Percentiles rank a stretch among this genome's conserved stretches.
phyloP scores from a whole-genome alignment of 2,113 vertebrate genomes.

The Engraulis encrasicolus region DNA sequence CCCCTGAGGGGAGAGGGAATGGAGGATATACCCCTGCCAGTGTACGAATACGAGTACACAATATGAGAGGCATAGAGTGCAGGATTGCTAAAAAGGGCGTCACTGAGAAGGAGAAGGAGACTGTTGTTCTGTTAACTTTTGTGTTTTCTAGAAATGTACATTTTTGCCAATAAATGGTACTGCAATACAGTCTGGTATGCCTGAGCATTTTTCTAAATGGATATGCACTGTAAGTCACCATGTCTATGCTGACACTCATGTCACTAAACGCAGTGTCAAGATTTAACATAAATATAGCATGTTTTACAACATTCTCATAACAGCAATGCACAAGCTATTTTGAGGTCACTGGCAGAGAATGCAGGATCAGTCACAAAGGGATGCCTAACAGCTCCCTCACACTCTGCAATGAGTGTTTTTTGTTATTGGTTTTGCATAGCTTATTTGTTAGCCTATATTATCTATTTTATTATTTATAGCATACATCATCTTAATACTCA shows the following conservation, averaged over 20 bases:
- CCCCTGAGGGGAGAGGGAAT: conserved; percentile 79
- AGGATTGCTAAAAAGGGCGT: neutral
- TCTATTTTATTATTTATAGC: too few species aligned
- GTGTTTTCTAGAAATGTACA: too few species aligned
- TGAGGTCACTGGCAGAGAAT: neutral
- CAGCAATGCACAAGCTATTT: neutral
- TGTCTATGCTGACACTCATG: too few species aligned
- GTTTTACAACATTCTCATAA: neutral
- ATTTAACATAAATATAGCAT: neutral
- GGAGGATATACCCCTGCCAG: conserved; percentile 69
- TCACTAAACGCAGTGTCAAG: neutral
- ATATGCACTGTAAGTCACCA: too few species aligned
- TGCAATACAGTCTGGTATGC: too few species aligned
- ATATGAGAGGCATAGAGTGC: conserved; percentile 75
- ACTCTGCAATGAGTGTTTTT: too few species aligned
- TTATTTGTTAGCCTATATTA: too few species aligned
- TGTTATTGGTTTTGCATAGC: too few species aligned
- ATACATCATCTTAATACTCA: too few species aligned
- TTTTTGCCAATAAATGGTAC: too few species aligned
- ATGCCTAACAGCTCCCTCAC: neutral
- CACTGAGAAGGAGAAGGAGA: conserved; percentile 15
- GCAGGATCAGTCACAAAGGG: neutral
- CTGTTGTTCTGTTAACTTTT: too few species aligned
- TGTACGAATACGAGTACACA: conserved; percentile 70
- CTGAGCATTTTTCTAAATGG: too few species aligned